These are phyloP conservation scores for Hylomyscus alleni DNA, from an alignment of 2,797 vertebrate species.

Conservation along the genomic window DNA sequence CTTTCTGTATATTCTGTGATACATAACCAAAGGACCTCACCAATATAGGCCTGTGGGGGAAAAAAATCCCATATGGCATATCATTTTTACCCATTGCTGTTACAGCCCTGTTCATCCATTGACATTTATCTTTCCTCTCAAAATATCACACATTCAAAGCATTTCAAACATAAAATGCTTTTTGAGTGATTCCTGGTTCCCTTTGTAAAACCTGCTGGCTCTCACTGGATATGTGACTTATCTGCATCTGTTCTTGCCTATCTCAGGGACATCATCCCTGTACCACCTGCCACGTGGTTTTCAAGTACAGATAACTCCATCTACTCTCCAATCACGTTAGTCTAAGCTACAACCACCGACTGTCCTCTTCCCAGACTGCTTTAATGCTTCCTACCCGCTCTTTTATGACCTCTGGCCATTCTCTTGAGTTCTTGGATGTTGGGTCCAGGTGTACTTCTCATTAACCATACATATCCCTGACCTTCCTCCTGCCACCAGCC, in stretches of 20 bases:
- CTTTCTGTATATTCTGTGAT: slow-evolving; percentile 37
- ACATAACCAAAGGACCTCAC: neutral
- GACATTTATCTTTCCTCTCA: slow-evolving; percentile 8
- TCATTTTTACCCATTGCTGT: neutral
- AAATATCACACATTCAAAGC: neutral
- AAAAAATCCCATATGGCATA: neutral
- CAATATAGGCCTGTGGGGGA: neutral
- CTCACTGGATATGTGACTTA: neutral
- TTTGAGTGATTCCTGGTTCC: neutral
- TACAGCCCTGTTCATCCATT: neutral
- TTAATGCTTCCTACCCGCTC: neutral
- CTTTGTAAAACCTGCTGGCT: neutral
- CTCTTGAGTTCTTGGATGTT: neutral
- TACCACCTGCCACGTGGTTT: neutral
- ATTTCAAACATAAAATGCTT: neutral
- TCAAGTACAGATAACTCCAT: neutral
- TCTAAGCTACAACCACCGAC: neutral
- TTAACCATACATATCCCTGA: neutral
- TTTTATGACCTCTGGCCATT: neutral
- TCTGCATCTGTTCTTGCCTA: neutral
- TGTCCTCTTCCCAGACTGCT: neutral
- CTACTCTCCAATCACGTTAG: neutral
- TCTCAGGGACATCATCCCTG: neutral
- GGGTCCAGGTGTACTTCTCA: too few species aligned
- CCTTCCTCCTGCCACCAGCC: neutral